These are phyloP conservation scores for Asarcornis scutulata DNA, from an alignment of 2,113 vertebrate genomes.

Conservation along the genomic window DNA sequence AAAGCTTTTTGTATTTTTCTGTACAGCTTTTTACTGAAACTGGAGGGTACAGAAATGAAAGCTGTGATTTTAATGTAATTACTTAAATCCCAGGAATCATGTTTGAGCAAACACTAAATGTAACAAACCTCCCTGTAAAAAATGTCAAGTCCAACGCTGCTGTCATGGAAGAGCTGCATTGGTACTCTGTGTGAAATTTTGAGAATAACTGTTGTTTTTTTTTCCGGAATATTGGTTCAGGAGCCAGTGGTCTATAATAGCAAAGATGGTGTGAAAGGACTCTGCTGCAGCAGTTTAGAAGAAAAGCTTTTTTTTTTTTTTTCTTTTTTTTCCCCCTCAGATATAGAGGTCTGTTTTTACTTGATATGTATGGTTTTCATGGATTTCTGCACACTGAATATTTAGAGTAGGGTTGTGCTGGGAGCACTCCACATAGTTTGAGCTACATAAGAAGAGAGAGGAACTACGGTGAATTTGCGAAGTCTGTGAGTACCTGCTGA, in stretches of 20 bases:
- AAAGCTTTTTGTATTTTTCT: neutral
- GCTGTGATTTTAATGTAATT: neutral
- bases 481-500: neutral
- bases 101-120: neutral
- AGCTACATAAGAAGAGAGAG: neutral
- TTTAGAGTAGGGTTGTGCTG: neutral
- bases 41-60: neutral
- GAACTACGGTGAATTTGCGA: neutral
- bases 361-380: neutral
- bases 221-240: neutral
- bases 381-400: neutral
- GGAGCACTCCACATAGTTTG: neutral
- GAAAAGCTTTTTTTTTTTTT: neutral
- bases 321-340: neutral
- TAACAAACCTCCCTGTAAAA: neutral
- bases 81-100: neutral
- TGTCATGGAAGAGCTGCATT: neutral
- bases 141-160: neutral
- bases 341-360: neutral
- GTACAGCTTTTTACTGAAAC: neutral
- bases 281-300: neutral
- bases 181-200: neutral
- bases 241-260: neutral
- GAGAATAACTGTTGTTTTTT: neutral
- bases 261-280: neutral